phyloP scores from a whole-genome alignment of 1,140 invertebrate species.

The Drosophila littoralis region DNA sequence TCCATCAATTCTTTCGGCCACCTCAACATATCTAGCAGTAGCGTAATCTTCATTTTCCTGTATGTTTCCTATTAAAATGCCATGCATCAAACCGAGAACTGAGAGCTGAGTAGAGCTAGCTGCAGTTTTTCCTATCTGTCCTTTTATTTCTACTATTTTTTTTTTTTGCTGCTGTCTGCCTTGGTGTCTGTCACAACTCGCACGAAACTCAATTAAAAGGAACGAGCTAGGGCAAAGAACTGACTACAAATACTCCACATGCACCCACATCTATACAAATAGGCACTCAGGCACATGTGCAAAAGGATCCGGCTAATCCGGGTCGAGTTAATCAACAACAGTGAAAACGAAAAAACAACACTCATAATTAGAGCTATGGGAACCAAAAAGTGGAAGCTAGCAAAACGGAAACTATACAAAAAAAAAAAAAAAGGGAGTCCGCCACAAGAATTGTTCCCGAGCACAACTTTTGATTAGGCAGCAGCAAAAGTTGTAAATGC shows the following conservation, averaged over 20 bases:
- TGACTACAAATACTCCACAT: constrained; percentile 29
- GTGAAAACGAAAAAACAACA: constrained; percentile 24
- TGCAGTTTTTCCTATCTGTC: constrained; percentile 8
- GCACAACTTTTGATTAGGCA: constrained; percentile 66
- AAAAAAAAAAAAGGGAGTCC: not conserved
- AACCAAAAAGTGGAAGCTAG: constrained; percentile 20
- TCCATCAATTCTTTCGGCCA: constrained; percentile 14
- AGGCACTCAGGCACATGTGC: not conserved
- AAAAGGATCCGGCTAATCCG: constrained; percentile 45
- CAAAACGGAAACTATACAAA: constrained; percentile 30
- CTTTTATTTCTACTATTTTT: not conserved
- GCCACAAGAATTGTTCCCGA: constrained; percentile 1
- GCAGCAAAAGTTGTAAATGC: constrained; percentile 42
- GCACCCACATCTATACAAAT: constrained; percentile 46
- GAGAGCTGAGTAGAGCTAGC: constrained; percentile 46
- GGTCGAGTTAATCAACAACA: constrained; percentile 57
- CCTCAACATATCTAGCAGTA: constrained; percentile 41
- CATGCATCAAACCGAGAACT: constrained; percentile 70
- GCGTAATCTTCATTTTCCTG: constrained; percentile 75
- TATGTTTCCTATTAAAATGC: constrained; percentile 71
- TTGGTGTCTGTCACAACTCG: constrained; percentile 51
- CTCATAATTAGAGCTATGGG: constrained; percentile 66
- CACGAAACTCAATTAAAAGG: constrained; percentile 75
- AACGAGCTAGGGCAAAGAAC: constrained; percentile 54
- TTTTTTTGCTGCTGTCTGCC: not conserved